Conservation (phyloP, 2,113 vertebrate genomes). For the Herpetotheres cachinnans region DNA sequence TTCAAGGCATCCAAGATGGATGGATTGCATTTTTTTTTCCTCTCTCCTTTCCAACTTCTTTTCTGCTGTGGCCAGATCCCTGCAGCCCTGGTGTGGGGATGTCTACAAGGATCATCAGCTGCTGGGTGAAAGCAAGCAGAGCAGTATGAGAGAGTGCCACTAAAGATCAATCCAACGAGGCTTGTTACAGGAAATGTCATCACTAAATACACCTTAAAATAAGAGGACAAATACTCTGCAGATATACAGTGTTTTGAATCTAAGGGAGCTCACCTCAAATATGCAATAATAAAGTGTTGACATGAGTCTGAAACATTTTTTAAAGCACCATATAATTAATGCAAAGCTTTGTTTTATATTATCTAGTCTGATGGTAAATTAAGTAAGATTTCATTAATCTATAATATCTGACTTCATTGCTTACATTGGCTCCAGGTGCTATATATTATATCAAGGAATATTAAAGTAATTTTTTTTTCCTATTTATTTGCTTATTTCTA, state of each 20-base stretch:
- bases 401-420: neutral
- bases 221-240: neutral
- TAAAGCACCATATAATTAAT: neutral
- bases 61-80: neutral
- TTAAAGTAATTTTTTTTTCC: neutral
- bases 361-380: neutral
- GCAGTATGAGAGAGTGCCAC: neutral
- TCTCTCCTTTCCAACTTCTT: neutral
- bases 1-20: neutral
- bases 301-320: neutral
- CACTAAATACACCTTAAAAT: neutral
- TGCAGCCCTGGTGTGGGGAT: fast-evolving
- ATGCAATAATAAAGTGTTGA: neutral
- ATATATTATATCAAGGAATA: neutral
- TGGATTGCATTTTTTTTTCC: neutral
- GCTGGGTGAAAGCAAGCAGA: neutral
- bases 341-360: neutral
- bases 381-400: neutral
- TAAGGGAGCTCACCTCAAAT: neutral
- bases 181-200: neutral
- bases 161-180: neutral
- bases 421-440: neutral
- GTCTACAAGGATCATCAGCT: neutral
- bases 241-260: neutral
- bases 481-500: neutral